phyloP scores from a whole-genome alignment of 2,797 vertebrate genomes.

The Lateolabrax maculatus region DNA sequence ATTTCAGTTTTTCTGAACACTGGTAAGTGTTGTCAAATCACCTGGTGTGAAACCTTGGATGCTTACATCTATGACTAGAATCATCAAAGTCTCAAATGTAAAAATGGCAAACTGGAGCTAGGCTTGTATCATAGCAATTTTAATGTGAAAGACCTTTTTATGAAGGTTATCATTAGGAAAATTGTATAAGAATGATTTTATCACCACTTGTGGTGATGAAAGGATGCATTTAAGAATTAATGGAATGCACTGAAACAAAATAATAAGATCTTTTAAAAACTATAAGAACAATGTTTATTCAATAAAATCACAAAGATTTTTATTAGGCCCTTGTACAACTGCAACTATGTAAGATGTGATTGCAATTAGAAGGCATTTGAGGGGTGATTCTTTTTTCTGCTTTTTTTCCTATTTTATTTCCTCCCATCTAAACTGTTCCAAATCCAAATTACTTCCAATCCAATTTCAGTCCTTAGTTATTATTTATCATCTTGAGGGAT shows the following conservation, averaged over 20 bases:
- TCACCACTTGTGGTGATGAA: background rate
- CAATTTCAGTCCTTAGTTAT: constrained; percentile 21
- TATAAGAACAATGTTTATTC: background rate
- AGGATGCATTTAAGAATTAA: background rate
- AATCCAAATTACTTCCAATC: constrained; percentile 22
- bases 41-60: background rate
- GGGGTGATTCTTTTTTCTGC: background rate
- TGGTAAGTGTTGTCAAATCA: background rate
- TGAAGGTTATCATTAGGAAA: background rate
- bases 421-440: background rate
- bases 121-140: background rate
- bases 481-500: background rate
- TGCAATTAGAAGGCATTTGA: background rate
- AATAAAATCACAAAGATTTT: background rate
- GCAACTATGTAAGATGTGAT: background rate
- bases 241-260: background rate
- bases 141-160: background rate
- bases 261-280: background rate
- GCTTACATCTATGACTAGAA: background rate
- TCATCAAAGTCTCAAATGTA: background rate
- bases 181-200: background rate
- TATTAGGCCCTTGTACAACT: background rate
- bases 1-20: background rate
- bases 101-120: background rate
- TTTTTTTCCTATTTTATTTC: constrained; percentile 7